Conservation (phyloP, 2,888 invertebrate species). For the Iselma pallidipennis region DNA sequence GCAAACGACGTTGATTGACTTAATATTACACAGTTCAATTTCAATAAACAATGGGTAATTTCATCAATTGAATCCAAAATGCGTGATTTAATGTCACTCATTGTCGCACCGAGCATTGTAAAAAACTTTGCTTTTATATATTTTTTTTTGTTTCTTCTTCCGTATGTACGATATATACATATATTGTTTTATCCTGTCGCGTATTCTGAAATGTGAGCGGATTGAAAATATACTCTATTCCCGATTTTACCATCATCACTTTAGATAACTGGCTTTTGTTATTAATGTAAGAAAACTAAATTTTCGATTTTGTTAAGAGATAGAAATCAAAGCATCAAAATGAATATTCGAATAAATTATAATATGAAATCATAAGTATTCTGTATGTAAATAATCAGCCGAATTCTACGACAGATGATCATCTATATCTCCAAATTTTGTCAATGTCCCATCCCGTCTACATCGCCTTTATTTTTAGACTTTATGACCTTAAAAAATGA, state of each 20-base stretch:
- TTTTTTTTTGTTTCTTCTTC: neutral
- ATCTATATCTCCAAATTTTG: too few species aligned
- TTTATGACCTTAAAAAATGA: too few species aligned
- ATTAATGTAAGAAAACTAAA: neutral
- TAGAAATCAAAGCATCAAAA: too few species aligned
- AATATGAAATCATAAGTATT: too few species aligned
- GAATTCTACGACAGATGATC: conserved; percentile 13
- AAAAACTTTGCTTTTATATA: neutral
- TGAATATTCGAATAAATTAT: neutral
- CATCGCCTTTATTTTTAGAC: too few species aligned
- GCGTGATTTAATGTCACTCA: conserved; percentile 47
- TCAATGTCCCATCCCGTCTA: too few species aligned
- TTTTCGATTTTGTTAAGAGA: neutral
- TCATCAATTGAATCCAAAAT: conserved; percentile 42
- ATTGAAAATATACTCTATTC: neutral
- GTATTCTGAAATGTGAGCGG: too few species aligned
- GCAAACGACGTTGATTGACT: conserved; percentile 55
- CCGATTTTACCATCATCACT: neutral
- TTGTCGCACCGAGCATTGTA: conserved; percentile 25
- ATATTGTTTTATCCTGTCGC: too few species aligned
- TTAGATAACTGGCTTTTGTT: neutral
- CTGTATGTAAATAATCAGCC: too few species aligned
- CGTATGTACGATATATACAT: neutral
- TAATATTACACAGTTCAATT: conserved; percentile 55
- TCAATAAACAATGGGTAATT: conserved; percentile 57